Evolutionary conservation across 2,113 vertebrate genomes (phyloP).

Genomic region (Ia io): DNA sequence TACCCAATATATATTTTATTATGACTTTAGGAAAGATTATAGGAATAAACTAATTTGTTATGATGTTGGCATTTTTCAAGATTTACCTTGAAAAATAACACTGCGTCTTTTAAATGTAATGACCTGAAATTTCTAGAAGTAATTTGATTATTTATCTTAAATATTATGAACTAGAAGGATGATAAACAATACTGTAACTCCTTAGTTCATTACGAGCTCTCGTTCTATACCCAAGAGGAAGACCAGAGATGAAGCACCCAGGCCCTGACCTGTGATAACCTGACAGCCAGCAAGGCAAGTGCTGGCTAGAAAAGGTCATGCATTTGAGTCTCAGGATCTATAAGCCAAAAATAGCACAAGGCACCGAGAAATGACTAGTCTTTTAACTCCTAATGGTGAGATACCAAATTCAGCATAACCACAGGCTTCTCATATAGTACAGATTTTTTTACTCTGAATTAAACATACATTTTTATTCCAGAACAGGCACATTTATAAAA

Average conservation of each 20-base stretch:
- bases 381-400: conserved; percentile 42
- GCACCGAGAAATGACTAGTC: background rate
- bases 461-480: background rate
- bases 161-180: conserved; percentile 36
- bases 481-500: background rate
- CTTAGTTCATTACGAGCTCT: conserved; percentile 38
- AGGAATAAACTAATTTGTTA: conserved; percentile 46
- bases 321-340: background rate
- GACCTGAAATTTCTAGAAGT: conserved; percentile 52
- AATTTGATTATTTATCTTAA: conserved; percentile 60
- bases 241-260: conserved; percentile 21
- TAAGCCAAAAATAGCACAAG: conserved; percentile 50
- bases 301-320: conserved; percentile 13
- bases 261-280: conserved; percentile 10
- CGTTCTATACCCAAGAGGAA: background rate
- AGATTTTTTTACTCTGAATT: background rate
- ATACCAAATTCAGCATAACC: background rate
- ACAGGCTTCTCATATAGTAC: background rate
- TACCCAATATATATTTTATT: conserved; percentile 49
- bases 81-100: conserved; percentile 66
- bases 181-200: conserved; percentile 5
- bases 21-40: conserved; percentile 40
- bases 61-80: conserved; percentile 52
- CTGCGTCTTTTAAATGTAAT: conserved; percentile 34
- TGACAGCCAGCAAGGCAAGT: conserved; percentile 2